These are phyloP conservation scores for Syngnathus scovelli DNA, from an alignment of 2,113 vertebrate genomes.

Conservation along the genomic window DNA sequence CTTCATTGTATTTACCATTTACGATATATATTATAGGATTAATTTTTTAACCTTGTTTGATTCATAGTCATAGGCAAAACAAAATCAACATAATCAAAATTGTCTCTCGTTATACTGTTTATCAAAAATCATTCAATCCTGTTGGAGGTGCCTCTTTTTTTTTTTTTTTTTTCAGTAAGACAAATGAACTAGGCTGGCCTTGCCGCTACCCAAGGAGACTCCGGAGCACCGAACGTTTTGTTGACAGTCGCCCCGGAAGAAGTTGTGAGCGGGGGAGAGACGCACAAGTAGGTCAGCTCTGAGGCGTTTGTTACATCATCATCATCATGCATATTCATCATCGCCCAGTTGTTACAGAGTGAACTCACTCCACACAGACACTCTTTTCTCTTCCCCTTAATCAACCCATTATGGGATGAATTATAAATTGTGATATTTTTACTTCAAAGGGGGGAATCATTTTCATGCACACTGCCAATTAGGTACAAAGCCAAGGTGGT, in stretches of 20 bases:
- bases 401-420: not conserved
- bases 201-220: not conserved
- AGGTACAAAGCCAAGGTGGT: not conserved
- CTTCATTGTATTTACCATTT: no score
- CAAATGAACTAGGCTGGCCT: not conserved
- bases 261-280: slow-evolving; percentile 61
- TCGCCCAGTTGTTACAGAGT: slow-evolving; percentile 59
- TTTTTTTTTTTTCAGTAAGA: not conserved
- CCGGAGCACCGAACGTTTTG: not conserved
- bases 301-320: slow-evolving; percentile 63
- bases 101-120: no score
- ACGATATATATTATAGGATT: no score
- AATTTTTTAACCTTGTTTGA: no score
- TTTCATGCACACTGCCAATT: slow-evolving; percentile 3
- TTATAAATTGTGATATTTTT: slow-evolving; percentile 13
- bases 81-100: no score
- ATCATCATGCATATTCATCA: slow-evolving; percentile 60
- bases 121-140: no score
- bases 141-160: no score
- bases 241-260: slow-evolving; percentile 51
- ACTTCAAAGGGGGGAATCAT: slow-evolving; percentile 5
- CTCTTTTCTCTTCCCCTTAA: slow-evolving; percentile 52
- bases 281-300: slow-evolving; percentile 66
- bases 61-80: no score
- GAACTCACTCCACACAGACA: slow-evolving; percentile 48